Conservation (phyloP, 2,113 vertebrate species). For the Pelodiscus sinensis region DNA sequence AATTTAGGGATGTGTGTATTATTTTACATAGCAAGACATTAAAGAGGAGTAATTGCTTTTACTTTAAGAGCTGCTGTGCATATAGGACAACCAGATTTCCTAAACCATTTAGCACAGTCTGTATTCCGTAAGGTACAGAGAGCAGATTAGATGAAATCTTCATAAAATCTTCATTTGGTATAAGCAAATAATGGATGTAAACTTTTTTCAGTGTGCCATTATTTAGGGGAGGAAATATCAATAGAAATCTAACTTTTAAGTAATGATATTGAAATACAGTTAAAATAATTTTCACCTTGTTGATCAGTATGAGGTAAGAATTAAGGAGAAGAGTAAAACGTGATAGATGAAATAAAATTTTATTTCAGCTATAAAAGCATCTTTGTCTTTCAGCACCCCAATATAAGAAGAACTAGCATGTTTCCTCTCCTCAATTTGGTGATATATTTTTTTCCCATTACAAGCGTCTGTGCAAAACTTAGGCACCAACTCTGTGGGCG, state of each 20-base stretch:
- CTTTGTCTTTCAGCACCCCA: background rate
- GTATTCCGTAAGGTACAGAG: background rate
- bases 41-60: background rate
- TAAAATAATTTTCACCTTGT: background rate
- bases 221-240: background rate
- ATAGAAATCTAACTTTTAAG: background rate
- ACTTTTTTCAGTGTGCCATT: background rate
- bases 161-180: background rate
- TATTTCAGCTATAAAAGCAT: background rate
- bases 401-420: background rate
- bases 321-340: background rate
- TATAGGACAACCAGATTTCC: background rate
- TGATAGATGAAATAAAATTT: background rate
- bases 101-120: background rate
- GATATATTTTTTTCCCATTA: background rate
- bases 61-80: background rate
- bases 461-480: background rate
- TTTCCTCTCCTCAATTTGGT: background rate
- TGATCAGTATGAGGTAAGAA: background rate
- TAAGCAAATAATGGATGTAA: background rate
- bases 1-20: background rate
- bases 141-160: background rate
- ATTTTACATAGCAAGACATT: background rate
- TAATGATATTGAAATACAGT: background rate
- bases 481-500: too few relatives aligned